Base-by-base conservation (phyloP, 2,888 invertebrate genomes). In the Ametastegia equiseti region DNA sequence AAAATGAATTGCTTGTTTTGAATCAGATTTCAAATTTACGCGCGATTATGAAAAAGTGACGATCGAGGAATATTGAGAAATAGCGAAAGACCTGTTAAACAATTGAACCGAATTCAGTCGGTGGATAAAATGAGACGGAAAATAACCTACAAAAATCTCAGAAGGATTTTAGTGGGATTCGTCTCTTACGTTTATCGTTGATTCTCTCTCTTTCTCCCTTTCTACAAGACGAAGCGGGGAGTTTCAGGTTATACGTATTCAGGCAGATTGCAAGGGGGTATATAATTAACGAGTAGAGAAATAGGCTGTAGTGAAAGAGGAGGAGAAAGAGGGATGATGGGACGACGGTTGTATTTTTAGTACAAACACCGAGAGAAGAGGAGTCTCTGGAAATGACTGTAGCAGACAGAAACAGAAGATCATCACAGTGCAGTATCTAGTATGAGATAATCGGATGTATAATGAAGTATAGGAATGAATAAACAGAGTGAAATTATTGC, bases 401-500 rank as follows among this genome's bases (percentile, higher is more conserved):
- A 60, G 13, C 11, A 60, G 9, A 27, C 11, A n/a, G n/a, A n/a
- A n/a, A n/a, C n/a, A n/a, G n/a, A n/a, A n/a, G n/a, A n/a, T n/a
- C n/a, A n/a, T n/a, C n/a, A n/a, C n/a, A n/a, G n/a, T n/a, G n/a
- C n/a, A n/a, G n/a, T n/a, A n/a, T n/a, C n/a, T n/a, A n/a, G n/a
- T n/a, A n/a, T n/a, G n/a, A n/a, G n/a, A n/a, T n/a, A n/a, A n/a
- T n/a, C n/a, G n/a, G n/a, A n/a, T n/a, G n/a, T n/a, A n/a, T n/a
- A n/a, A n/a, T n/a, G n/a, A n/a, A n/a, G 60, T 60, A 54, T 54
- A 39, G 4, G 19, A 67, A n/a, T n/a, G 23, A 15, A 71, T 71
- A 71, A 75, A 54, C 36, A 33, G 75, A 54, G 36, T 30, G 71
- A 78, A 60, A 85, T 84, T 75, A 85, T 85, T 83, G 81, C 65